A percentile compares a stretch with the other conserved stretches of the same genome.
phyloP scores from a whole-genome alignment of 1,140 invertebrate genomes.

The Heliconius himera region DNA sequence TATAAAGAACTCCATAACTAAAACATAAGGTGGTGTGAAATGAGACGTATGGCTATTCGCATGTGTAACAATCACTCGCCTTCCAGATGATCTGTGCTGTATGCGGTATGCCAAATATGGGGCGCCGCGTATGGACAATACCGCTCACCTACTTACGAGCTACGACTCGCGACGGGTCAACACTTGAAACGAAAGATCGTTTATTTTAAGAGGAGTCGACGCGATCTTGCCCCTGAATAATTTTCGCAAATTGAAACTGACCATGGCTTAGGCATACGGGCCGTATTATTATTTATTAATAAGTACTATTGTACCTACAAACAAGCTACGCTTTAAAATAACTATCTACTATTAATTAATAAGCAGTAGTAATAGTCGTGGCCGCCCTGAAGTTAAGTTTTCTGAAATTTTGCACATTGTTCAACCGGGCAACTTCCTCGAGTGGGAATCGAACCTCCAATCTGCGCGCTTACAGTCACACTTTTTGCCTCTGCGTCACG shows the following conservation, averaged over 20 bases:
- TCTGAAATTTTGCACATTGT: too few relatives aligned
- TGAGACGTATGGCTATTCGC: neutral
- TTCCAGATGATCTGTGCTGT: conserved; percentile 45
- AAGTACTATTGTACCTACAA: too few relatives aligned
- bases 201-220: conserved; percentile 11
- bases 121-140: conserved; percentile 46
- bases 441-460: too few relatives aligned
- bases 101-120: conserved; percentile 48
- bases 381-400: too few relatives aligned
- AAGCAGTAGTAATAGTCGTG: too few relatives aligned
- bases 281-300: neutral
- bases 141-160: conserved; percentile 39
- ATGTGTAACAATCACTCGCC: conserved; percentile 5
- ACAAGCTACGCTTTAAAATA: too few relatives aligned
- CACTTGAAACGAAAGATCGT: conserved; percentile 13
- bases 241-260: neutral
- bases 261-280: neutral
- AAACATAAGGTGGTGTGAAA: conserved; percentile 6
- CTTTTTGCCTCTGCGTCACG: too few relatives aligned
- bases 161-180: conserved; percentile 35
- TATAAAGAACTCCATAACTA: neutral
- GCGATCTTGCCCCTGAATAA: neutral
- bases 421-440: too few relatives aligned
- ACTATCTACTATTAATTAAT: too few relatives aligned
- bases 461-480: too few relatives aligned